Conservation (phyloP, 2,888 invertebrate species). For the Chloroclystis v-ata region DNA sequence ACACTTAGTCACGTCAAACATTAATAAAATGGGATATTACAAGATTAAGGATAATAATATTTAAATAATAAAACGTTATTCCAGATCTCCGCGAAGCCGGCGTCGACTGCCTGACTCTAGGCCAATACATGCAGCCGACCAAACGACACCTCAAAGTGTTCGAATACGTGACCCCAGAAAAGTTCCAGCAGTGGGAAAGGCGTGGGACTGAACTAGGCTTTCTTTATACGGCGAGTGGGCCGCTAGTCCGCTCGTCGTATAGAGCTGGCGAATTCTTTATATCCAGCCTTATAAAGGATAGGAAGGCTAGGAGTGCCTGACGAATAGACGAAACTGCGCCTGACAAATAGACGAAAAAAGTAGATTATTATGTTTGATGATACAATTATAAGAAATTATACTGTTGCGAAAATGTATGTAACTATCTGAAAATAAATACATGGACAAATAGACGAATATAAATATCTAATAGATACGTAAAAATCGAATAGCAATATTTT, state of each 20-base stretch:
- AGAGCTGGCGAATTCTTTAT: constrained; percentile 98
- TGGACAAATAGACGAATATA: no score
- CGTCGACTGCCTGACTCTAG: constrained; percentile 97
- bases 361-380: no score
- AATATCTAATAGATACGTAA: no score
- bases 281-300: constrained; percentile 84
- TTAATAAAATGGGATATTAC: no score
- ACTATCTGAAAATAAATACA: no score
- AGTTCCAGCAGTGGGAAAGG: constrained; percentile 91
- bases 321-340: constrained; percentile 7
- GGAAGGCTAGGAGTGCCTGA: constrained; percentile 66
- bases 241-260: constrained; percentile 97
- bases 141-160: constrained; percentile 95
- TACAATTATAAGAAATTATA: no score
- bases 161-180: constrained; percentile 97
- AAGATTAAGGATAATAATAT: background rate
- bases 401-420: no score
- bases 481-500: no score
- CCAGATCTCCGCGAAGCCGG: constrained; percentile 86
- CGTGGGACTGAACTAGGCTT: constrained; percentile 92
- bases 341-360: no score
- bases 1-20: no score
- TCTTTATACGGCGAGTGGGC: constrained; percentile 97
- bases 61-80: constrained; percentile 12
- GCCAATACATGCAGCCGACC: constrained; percentile 99